Evolutionary conservation across 2,113 vertebrate species (phyloP), one percentile per base, ranked within the genome.

Genomic region (Mus spicilegus): DNA sequence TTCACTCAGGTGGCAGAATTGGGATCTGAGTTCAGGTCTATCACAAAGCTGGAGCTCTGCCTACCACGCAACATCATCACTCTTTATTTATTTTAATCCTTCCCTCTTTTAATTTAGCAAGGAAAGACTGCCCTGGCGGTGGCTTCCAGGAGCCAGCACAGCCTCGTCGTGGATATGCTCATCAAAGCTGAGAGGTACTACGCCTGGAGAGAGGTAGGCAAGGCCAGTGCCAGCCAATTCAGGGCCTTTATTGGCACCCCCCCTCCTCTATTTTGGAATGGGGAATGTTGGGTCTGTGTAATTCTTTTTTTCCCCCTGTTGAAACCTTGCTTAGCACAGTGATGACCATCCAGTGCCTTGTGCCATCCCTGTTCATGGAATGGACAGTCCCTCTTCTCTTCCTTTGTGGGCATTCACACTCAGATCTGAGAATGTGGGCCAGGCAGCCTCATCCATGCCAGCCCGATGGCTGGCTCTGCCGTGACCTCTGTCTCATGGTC

Each of bases 141-240:
- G 90, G 99, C 99, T 88, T 98, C 98, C 82, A 99, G 99, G 94
- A 99, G 99, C 75, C 98, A 98, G 67, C 98, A 99, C 28, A 98
- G 99, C 82, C 99, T 99, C 56, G 96, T 99, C 73, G 99, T 99
- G 95, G 99, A 99, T 96, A 99, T 99, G 99, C 99, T 99, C 95
- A 99, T 99, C 97, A 99, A 99, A 99, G 99, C 99, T 73, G 99
- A 99, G 98, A 98, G 99, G 98, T 99, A 99, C 96, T 99, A 98
- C 10, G 54, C 94, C 49, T 99, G 96, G 98, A 98, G 96, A 98
- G 95, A 98, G 99, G 99, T 99, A 98, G 99, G 98, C 89, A 19
- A 20, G 39, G 22, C 28, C 0, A 5, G 22, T 5, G 5, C 26
- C 46, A 30, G 80, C 26, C 30, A 17, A 36, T 61, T 3, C 3